Base-by-base conservation (phyloP, 2,797 vertebrate species). In the Tokudaia muenninki region DNA sequence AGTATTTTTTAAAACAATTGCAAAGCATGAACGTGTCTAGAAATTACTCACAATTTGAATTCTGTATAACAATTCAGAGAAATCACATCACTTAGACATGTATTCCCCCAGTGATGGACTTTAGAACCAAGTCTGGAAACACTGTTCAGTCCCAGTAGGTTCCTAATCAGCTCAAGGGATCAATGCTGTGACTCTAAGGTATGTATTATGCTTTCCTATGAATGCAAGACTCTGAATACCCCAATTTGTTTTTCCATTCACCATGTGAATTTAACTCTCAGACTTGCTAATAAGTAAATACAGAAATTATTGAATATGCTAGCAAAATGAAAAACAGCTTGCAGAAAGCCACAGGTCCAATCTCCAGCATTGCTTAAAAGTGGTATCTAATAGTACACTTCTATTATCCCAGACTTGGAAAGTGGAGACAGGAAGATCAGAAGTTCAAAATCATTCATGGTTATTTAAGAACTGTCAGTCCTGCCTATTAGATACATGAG, bases 221-320 rank as follows among this genome's bases (percentile, higher is more conserved):
- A 34, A 91, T 2, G 41, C 80, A 97, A 95, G 92, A 94, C 90
- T 92, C 3, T 96, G 90, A 97, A 96, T 95, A 94, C 50, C 31
- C 7, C 24, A 52, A 93, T 92, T 96, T 81, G 81, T n/a, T 44
- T 96, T 94, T 67, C 75, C 90, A 78, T 95, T 86, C 29, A 47
- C 21, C 52, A 44, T 37, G n/a, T 91, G 74, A 96, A 92, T 93
- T 63, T 79, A 79, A 95, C 96, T 96, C 91, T 77, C 83, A 97
- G 87, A 92, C 70, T 86, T 92, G 95, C 31, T 90, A 96, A 37
- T 77, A 95, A 92, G 87, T 86, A 83, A 97, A 50, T 14, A 44
- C 67, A 96, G 93, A 72, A 98, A 92, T 80, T 96, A 79, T 96
- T 91, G 95, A 97, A 95, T 44, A 96, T 93, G 97, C 94, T 97